Evolutionary conservation across 2,113 vertebrate genomes (phyloP).

Genomic region (Haplotaxodon microlepis): DNA sequence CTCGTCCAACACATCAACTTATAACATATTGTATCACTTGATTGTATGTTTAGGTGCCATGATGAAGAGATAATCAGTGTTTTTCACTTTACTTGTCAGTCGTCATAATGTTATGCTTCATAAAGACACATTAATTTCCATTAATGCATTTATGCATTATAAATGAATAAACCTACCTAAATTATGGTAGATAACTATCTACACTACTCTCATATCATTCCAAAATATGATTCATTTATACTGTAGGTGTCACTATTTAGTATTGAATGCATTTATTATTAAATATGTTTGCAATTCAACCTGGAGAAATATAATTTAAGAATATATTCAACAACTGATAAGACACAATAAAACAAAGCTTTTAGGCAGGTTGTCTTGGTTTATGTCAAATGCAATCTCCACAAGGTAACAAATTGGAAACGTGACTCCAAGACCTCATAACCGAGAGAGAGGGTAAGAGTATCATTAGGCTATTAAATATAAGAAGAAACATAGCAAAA

Average conservation of each 20-base stretch:
- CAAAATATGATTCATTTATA: not conserved
- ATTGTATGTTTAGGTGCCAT: not conserved
- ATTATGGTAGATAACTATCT: not conserved
- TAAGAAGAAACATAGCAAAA: not conserved
- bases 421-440: not conserved
- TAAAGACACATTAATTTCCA: not conserved
- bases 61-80: not conserved
- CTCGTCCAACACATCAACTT: not conserved
- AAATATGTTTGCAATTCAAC: not conserved
- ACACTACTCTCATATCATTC: not conserved
- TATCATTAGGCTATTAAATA: not conserved
- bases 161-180: not conserved
- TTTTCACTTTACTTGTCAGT: not conserved
- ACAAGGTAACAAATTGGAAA: not conserved
- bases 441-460: not conserved
- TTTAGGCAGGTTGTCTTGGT: not conserved
- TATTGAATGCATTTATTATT: not conserved
- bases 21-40: not conserved
- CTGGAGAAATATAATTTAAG: not conserved
- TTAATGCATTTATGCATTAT: not conserved
- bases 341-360: not conserved
- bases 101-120: accelerated
- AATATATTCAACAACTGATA: not conserved
- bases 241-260: not conserved
- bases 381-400: not conserved